Percentiles rank a stretch among this genome's conserved stretches.
Conservation (phyloP, 2,888 invertebrate species). For the Pomacea canaliculata region DNA sequence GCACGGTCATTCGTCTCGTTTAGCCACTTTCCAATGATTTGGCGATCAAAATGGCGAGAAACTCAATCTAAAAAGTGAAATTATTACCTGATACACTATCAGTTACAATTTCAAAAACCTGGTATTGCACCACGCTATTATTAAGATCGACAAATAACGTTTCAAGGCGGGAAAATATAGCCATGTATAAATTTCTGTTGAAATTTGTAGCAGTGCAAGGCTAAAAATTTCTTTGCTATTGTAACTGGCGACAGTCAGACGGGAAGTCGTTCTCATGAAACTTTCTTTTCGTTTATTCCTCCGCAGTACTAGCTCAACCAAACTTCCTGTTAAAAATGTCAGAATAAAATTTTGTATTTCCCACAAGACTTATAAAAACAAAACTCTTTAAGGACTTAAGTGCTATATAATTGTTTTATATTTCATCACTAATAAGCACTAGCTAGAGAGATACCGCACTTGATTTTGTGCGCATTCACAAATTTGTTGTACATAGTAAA, state of each 20-base stretch:
- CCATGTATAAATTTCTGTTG: conserved; percentile 31
- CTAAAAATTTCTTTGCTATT: conserved; percentile 45
- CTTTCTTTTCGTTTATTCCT: conserved; percentile 27
- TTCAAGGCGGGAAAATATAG: conserved; percentile 30
- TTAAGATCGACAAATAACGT: background rate
- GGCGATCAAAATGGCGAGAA: conserved; percentile 23
- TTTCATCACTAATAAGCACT: no score
- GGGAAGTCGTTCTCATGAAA: conserved; percentile 44
- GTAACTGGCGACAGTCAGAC: conserved; percentile 65
- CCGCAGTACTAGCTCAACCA: conserved; percentile 28
- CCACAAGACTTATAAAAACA: background rate
- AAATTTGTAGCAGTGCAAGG: conserved; percentile 30
- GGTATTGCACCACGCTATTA: background rate
- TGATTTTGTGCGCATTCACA: conserved; percentile 13
- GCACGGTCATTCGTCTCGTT: background rate
- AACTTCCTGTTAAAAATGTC: conserved; percentile 25
- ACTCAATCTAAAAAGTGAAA: conserved; percentile 26
- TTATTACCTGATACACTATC: conserved; percentile 24
- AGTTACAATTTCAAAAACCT: background rate
- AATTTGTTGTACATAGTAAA: conserved; percentile 45
- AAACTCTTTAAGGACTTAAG: background rate
- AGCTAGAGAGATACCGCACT: background rate
- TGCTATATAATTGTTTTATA: background rate
- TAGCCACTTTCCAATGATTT: conserved; percentile 5
- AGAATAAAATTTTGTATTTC: background rate